These are phyloP conservation scores for Pseudomugil gertrudae DNA, from an alignment of 2,797 vertebrate species.

Conservation along the genomic window DNA sequence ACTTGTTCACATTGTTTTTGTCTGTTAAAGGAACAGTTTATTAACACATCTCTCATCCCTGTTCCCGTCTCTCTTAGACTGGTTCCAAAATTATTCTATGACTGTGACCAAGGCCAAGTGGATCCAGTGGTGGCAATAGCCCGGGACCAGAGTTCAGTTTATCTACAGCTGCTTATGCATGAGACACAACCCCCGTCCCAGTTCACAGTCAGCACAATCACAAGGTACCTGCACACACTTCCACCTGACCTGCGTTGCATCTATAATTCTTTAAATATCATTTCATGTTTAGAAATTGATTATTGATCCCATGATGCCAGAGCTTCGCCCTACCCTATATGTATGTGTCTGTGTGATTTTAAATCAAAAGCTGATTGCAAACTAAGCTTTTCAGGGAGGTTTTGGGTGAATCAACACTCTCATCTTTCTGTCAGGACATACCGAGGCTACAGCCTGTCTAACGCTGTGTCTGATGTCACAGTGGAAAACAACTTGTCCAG, in stretches of 20 bases:
- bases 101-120: slow-evolving; percentile 93
- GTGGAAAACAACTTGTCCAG: slow-evolving; percentile 96
- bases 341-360: background rate
- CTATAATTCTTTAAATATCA: background rate
- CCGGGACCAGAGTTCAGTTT: slow-evolving; percentile 92
- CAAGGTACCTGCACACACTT: slow-evolving; percentile 80
- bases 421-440: slow-evolving; percentile 84
- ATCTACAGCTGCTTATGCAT: slow-evolving; percentile 96
- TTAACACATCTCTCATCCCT: background rate
- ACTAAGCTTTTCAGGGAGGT: background rate
- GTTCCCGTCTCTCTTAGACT: slow-evolving; percentile 75
- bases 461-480: slow-evolving; percentile 87
- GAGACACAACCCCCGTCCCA: slow-evolving; percentile 93
- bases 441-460: slow-evolving; percentile 90
- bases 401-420: background rate
- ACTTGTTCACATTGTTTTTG: background rate
- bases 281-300: background rate
- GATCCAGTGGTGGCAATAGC: slow-evolving; percentile 96
- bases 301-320: background rate
- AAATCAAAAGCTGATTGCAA: background rate
- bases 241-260: background rate
- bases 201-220: slow-evolving; percentile 94
- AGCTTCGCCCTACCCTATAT: too few species aligned
- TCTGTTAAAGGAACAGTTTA: background rate
- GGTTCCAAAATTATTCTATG: slow-evolving; percentile 92